phyloP scores from a whole-genome alignment of 2,888 invertebrate genomes.

The Tenthredo mesomela region DNA sequence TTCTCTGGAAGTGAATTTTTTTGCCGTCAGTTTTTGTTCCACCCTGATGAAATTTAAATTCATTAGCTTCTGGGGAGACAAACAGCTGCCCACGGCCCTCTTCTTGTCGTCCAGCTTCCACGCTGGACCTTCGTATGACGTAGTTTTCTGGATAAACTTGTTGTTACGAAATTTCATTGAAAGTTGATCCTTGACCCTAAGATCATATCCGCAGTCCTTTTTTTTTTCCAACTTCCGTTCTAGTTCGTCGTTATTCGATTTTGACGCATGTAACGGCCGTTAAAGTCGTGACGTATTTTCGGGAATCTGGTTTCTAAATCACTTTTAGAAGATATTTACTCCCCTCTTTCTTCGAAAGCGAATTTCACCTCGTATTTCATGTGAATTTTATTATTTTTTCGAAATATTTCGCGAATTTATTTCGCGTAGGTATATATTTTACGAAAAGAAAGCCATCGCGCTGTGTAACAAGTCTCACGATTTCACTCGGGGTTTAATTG shows the following conservation, averaged over 20 bases:
- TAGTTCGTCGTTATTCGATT: conserved; percentile 34
- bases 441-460: not conserved
- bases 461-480: not conserved
- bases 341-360: not conserved
- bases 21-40: not conserved
- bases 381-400: conserved; percentile 6
- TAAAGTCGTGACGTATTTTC: conserved; percentile 43
- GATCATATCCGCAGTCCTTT: not conserved
- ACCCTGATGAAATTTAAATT: conserved; percentile 27
- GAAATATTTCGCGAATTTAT: not conserved
- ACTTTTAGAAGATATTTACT: conserved; percentile 36
- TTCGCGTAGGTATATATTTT: not conserved
- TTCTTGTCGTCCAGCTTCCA: not conserved
- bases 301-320: conserved; percentile 34
- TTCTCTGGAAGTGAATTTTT: conserved; percentile 8
- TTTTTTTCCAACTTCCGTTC: not conserved
- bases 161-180: not conserved
- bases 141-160: not conserved
- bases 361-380: not conserved
- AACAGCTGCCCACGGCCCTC: not conserved
- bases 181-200: not conserved
- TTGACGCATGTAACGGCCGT: not conserved
- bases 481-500: not conserved
- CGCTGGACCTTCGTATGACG: not conserved
- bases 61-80: conserved; percentile 8